Evolutionary conservation across 2,888 invertebrate species (phyloP), one percentile per base, ranked within the genome.

Genomic region (Trilocha varians): DNA sequence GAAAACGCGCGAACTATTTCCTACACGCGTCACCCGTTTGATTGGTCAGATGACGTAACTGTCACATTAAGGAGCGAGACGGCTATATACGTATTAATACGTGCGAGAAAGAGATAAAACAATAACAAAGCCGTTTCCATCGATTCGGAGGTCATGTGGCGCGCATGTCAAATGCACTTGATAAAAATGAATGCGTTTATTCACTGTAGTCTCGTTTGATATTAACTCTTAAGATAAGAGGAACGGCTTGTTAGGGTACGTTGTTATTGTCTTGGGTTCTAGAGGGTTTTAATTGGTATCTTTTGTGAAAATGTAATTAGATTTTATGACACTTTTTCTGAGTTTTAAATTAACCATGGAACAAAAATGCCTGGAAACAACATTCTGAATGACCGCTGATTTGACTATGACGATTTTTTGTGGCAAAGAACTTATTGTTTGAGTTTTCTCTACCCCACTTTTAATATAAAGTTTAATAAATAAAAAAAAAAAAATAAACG

Each of bases 121-220:
- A 83, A 80, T 59, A 85, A 84, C 84, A 84, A 76, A 72, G 49
- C 49, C 42, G 65, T 62, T 62, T 53, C 63, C 78, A 85, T 85
- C 83, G 84, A 85, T 85, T 84, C 69, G 65, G 70, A 73, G 77
- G 74, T 75, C 74, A 73, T 55, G 53, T 47, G 51, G 60, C 63
- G 74, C 77, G 83, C 84, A 84, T 80, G 82, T 72, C 82, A 78
- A 76, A 65, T 74, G 65, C 65, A 69, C 58, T 62, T 50, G 67
- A 67, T 71, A 70, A 70, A 67, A 65, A 69, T 65, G 68, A 67
- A 69, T 60, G 38, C 11, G 32, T 14, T 14, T 6, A 16, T 25
- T 16, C 38, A 38, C 32, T 32, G 38, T 16, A 16, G 42, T 38
- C 38, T 42, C 34, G 35, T 42, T 42, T 32, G 11, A 39, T 17